Percentiles rank a stretch among this genome's conserved stretches.
Evolutionary conservation across 2,797 vertebrate genomes (phyloP).

Genomic region (Eurystomus glaucurus): DNA sequence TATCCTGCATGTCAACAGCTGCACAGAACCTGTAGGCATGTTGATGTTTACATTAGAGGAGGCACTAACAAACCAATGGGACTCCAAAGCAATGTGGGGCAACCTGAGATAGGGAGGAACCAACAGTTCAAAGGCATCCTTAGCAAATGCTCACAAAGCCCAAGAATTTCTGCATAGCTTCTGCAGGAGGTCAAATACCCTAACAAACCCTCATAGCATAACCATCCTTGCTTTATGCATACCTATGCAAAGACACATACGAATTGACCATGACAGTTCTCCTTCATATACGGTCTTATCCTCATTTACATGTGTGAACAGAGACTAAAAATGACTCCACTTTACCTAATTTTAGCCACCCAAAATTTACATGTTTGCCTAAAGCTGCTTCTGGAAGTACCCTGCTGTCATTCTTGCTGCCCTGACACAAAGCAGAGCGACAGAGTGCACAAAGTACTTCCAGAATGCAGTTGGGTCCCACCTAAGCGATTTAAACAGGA

Average conservation of each 20-base stretch:
- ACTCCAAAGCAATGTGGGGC: not conserved
- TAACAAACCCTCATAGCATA: not conserved
- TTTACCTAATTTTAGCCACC: not conserved
- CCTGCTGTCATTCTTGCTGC: not conserved
- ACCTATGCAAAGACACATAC: not conserved
- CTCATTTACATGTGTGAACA: not conserved
- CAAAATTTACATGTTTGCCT: not conserved
- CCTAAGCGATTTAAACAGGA: not conserved
- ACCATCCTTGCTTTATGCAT: not conserved
- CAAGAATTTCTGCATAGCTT: not conserved
- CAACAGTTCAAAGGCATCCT: not conserved
- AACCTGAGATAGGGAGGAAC: not conserved
- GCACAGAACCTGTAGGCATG: not conserved
- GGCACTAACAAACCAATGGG: not conserved
- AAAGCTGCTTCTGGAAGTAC: not conserved
- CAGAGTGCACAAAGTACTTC: not conserved
- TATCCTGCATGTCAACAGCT: not conserved
- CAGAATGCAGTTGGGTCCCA: not conserved
- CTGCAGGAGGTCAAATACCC: not conserved
- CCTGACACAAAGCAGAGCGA: not conserved
- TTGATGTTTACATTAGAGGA: rapidly evolving
- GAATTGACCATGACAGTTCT: not conserved
- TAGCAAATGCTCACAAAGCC: not conserved
- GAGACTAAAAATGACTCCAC: not conserved
- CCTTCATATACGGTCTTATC: not conserved